Evolutionary conservation across 2,113 vertebrate genomes (phyloP), one percentile per base, ranked within the genome.

Genomic region (Melierax canorus): DNA sequence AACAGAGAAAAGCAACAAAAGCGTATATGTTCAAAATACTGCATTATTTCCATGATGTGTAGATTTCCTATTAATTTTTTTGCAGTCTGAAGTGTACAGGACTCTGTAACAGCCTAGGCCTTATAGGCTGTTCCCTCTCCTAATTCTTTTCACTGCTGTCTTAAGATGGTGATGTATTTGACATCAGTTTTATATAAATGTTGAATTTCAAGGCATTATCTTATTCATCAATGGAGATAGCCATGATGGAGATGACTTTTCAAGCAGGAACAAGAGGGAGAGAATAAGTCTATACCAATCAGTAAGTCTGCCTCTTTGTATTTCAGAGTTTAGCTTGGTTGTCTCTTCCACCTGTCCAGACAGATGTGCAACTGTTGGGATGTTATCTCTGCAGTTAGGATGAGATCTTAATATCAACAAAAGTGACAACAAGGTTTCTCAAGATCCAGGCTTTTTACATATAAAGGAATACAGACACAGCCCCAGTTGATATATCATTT

Each of bases 401-500:
- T 24, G 18, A 82, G 41, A 82, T 41, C 55, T 34, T 39, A 80
- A 27, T 9, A 58, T 39, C 53, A 59, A 45, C 58, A 46, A 48
- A 87, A 10, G 16, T 30, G 27, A 53, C 36, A 50, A 60, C 2
- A 51, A 11, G 34, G 41, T 17, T 41, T 62, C 30, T 86, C 34
- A 64, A 39, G 21, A 74, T 21, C 21, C 21, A 76, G 36, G 22
- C 12, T 67, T 51, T 51, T 51, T n/a, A 11, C 10, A 36, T 7
- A 34, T 26, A 46, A 64, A 71, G 63, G 4, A 21, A 34, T 7
- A 63, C 1, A 10, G 38, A 51, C 18, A 22, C 20, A 84, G 45
- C 24, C 10, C 7, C 58, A 66, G n/a, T 0, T 39, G 32, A 80
- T 15, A 10, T 1, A 36, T 12, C 1, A 1, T 38, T 60, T 62